Evolutionary conservation across 2,113 vertebrate species (phyloP).

Genomic region (Diadophis punctatus): DNA sequence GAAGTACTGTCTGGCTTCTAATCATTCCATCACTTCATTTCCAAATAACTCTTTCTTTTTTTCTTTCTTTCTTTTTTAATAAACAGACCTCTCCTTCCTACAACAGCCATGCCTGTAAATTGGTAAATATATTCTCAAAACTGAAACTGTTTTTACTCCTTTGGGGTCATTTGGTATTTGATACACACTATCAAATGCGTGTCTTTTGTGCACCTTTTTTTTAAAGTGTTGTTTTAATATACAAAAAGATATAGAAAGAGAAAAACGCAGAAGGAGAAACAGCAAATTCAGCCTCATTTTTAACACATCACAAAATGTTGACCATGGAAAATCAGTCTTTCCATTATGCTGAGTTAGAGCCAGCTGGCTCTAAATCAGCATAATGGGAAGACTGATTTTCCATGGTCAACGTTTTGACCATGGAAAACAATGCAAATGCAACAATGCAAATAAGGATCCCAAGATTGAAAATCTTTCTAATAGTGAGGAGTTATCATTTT

Average conservation of each 20-base stretch:
- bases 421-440: too few species aligned
- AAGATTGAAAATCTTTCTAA: background rate
- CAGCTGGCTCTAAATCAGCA: too few species aligned
- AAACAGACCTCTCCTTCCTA: slow-evolving; percentile 22
- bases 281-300: background rate
- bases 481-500: background rate
- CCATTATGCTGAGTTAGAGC: too few species aligned
- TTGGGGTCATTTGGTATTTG: background rate
- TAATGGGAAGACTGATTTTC: too few species aligned
- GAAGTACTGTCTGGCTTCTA: background rate
- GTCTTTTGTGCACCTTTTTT: background rate
- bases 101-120: slow-evolving; percentile 20
- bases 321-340: too few species aligned
- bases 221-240: background rate
- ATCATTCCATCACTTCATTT: background rate
- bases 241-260: background rate
- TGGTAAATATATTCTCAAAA: background rate
- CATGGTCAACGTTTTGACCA: too few species aligned
- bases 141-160: background rate
- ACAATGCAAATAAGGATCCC: background rate
- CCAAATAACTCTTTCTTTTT: background rate
- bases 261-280: background rate
- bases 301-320: background rate
- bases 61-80: slow-evolving; percentile 2
- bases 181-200: background rate